Evolutionary conservation across 2,888 invertebrate species (phyloP).

Genomic region (Chaetogeoica ovagalla): DNA sequence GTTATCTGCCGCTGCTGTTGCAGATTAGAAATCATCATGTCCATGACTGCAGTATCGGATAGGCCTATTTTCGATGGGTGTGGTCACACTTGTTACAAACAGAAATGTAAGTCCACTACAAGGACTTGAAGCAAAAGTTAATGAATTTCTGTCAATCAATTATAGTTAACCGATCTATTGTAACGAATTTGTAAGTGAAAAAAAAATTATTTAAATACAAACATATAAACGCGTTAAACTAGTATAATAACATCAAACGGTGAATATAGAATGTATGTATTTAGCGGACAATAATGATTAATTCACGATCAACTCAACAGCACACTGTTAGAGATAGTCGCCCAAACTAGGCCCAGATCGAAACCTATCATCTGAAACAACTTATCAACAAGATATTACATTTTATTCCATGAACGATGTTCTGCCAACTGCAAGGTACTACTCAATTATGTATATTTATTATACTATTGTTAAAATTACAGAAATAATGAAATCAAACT

Average conservation of each 20-base stretch:
- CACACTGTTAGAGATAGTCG: too few species aligned
- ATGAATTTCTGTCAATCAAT: neutral
- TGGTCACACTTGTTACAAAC: conserved; percentile 55
- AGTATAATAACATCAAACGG: neutral
- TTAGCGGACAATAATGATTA: neutral
- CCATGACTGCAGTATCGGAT: conserved; percentile 86
- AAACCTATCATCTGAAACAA: neutral
- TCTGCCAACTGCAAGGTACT: neutral
- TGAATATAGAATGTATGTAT: too few species aligned
- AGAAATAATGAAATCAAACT: too few species aligned
- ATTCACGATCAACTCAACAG: too few species aligned
- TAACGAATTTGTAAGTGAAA: neutral
- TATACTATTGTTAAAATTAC: too few species aligned
- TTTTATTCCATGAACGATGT: conserved; percentile 9
- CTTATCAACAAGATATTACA: neutral
- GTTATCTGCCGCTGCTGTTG: conserved; percentile 93
- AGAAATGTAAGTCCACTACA: conserved; percentile 33
- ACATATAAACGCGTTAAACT: neutral
- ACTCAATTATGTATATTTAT: too few species aligned
- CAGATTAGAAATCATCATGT: conserved; percentile 90
- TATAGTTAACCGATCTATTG: neutral
- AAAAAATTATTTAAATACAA: neutral
- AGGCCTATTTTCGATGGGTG: conserved; percentile 73
- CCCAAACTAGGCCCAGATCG: neutral
- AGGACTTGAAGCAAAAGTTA: conserved; percentile 19